Base-by-base conservation (phyloP, 1,140 invertebrate genomes). In the Apis florea region DNA sequence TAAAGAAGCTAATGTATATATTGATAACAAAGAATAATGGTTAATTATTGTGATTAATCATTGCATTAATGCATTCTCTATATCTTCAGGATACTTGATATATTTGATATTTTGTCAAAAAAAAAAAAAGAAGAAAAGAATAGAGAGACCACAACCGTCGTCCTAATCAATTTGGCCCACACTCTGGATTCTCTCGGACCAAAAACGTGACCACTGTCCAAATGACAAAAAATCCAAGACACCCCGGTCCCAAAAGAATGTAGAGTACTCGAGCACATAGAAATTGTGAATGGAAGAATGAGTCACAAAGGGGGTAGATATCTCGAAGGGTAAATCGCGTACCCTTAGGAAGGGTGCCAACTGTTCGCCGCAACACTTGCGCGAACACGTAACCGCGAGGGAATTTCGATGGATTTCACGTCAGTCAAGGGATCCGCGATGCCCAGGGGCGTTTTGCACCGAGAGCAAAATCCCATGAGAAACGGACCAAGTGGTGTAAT, bases 301-400 rank as follows among this genome's bases (percentile, higher is more conserved):
- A 90, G 79, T 90, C 89, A 90, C 73, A 68, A 71, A 24, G 21
- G 73, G 79, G 79, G 68, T 58, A 64, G 77, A 73, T 70, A 67
- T 73, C 85, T 85, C 79, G 61, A 82, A 85, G 83, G 85, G 83
- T 78, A 26, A 51, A 69, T 49, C 53, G 64, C 54, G 63, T 66
- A 66, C 83, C 79, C 79, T 76, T 31, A 70, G 61, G 75, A 79
- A 74, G 54, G 40, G 59, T 71, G 82, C 86, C 85, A 88, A 88
- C 83, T 87, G 86, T 87, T 87, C 83, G 21, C 77, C 63, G 63
- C 47, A 67, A 83, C 83, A 89, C 84, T 91, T 85, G 86, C 54
- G 74, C 72, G 74, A 90, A 92, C 89, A 92, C 92, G 92, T 93
- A 90, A 88, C 90, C 92, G 90, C 92, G 86, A 90, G 92, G 92